These are phyloP conservation scores for Strongylocentrotus purpuratus DNA, from an alignment of 35 echinoderm and acorn worm genomes.

Conservation along the genomic window DNA sequence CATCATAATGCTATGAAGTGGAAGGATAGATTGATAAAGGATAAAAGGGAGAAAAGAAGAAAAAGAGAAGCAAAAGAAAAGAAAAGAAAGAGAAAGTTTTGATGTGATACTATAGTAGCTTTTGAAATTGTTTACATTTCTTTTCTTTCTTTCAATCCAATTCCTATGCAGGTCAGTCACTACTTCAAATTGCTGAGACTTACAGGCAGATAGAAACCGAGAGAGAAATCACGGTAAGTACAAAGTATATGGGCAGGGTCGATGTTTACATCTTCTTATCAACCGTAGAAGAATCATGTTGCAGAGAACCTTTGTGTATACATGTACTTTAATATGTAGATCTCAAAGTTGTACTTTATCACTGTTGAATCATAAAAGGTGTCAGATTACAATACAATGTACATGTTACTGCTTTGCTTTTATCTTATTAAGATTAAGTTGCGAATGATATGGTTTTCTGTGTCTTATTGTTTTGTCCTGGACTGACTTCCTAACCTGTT, in stretches of 20 bases:
- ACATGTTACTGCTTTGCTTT: no score
- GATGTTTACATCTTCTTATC: neutral
- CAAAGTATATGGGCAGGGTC: neutral
- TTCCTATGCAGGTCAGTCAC: conserved; percentile 69
- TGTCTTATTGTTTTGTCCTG: no score
- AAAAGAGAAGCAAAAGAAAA: no score
- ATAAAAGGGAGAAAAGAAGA: no score
- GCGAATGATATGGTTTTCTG: neutral
- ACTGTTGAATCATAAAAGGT: neutral
- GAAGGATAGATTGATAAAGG: no score
- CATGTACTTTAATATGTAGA: neutral
- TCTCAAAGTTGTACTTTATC: neutral
- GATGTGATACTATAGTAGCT: no score
- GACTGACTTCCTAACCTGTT: no score
- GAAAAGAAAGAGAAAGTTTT: no score
- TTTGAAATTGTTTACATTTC: no score
- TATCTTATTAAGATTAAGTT: neutral
- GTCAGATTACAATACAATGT: neutral
- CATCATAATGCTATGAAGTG: no score
- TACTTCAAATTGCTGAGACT: conserved; percentile 85
- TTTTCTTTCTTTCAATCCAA: no score
- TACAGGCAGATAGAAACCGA: conserved; percentile 86
- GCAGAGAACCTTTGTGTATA: neutral
- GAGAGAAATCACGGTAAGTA: conserved; percentile 69
- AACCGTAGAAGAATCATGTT: neutral